Evolutionary conservation across 2,797 vertebrate genomes (phyloP), one percentile per base, ranked within the genome.

Genomic region (Tokudaia tokunoshimensis): DNA sequence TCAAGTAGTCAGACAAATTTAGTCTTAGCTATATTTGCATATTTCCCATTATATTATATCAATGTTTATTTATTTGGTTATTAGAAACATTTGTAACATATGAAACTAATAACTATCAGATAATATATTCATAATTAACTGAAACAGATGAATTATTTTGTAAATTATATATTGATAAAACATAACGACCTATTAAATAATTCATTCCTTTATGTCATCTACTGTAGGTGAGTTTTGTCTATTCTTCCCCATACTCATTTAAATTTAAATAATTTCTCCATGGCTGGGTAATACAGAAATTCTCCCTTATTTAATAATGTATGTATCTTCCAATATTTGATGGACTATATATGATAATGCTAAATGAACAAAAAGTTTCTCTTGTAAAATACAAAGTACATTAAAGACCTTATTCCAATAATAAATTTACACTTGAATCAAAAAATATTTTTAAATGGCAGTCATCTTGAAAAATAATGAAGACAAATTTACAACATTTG

Each of bases 391-490:
- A 91, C 61, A 86, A 65, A 75, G 67, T 61, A 31, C 4, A 63
- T 11, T 59, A 87, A 87, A 52, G 57, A 4, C 3, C 10, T 37
- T 80, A 86, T 52, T 81, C 44, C 82, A 92, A 83, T 19, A 89
- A 44, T 91, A 80, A 72, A 81, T 9, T 44, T 74, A 22, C 2
- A 3, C 4, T 89, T 3, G 0, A 84, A 2, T 41, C 74, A 88
- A 78, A 74, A 89, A 61, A 89, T 81, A 55, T 44, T 74, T 80
- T 93, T 89, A 93, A 78, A 86, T 63, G 80, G 10, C 1, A 94
- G 2, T 41, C 0, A 89, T n/a, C 3, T 74, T 61, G 3, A 91
- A 67, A 4, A 87, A 70, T 85, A 70, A 44, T 2, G 0, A 81
- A 93, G 84, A 24, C 17, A 15, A 2, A 88, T 44, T 92, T 79